Base-by-base conservation (phyloP, 2,797 vertebrate genomes). In the Falco cherrug region DNA sequence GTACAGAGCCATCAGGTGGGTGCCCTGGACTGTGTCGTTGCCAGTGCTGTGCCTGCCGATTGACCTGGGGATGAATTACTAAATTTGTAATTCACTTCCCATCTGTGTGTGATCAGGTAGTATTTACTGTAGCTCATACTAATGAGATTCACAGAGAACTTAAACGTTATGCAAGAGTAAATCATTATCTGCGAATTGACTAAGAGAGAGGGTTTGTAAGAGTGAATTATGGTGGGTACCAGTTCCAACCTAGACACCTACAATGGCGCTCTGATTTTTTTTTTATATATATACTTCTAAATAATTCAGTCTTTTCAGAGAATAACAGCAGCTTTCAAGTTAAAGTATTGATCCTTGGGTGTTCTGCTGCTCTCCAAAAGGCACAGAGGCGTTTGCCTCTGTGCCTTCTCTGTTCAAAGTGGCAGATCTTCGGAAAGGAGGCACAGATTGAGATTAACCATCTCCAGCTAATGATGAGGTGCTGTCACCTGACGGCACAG, bases 241-340 rank as follows among this genome's bases (percentile, higher is more conserved):
- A 2, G 56, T 39, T 79, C 31, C 63, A 80, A 79, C 51, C 15
- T 22, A 43, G 59, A 54, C 54, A 76, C 50, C 65, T 70, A 61
- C 74, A 63, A 18, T 45, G 48, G 51, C 2, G 4, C 19, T 93
- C 54, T 69, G 35, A 15, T 43, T 43, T 81, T 45, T 45, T 51
- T 39, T 39, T 11, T 39, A 39, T 50, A 31, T 24, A 31, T 71
- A 31, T 50, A 16, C 80, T 76, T 93, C 25, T 90, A 87, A 94
- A 89, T 94, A 94, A 74, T 92, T 87, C 59, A 82, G 35, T 70
- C 28, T 84, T 47, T 81, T 57, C 73, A 71, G 77, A 53, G 74
- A 71, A 63, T 29, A 75, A 59, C 33, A 59, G 70, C 56, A 77
- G 63, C 67, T 95, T 96, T 96, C 86, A 83, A 77, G 77, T 74